A percentile compares a stretch with the other conserved stretches of the same genome.
phyloP scores from a whole-genome alignment of 2,113 vertebrate species.

The Cyanistes caeruleus region DNA sequence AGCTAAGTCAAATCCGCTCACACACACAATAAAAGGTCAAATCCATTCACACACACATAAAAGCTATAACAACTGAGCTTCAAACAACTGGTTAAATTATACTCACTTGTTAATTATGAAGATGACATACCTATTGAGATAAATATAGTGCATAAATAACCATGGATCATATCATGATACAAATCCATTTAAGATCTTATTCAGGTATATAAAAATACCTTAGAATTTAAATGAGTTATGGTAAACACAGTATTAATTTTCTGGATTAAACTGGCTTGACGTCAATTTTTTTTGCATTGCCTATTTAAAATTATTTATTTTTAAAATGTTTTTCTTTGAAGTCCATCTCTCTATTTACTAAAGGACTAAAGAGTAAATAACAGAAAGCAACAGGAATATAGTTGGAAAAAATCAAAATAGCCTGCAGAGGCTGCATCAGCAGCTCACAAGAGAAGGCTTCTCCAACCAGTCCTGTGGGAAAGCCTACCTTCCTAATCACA shows the following conservation, averaged over 20 bases:
- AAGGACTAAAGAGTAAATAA: neutral
- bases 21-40: neutral
- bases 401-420: neutral
- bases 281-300: neutral
- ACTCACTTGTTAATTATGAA: neutral
- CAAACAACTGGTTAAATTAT: neutral
- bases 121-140: neutral
- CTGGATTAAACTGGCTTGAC: neutral
- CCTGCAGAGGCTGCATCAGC: neutral
- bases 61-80: neutral
- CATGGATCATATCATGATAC: neutral
- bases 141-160: neutral
- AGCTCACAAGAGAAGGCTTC: neutral
- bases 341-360: neutral
- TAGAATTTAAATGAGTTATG: neutral
- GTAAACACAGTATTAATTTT: neutral
- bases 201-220: neutral
- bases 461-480: neutral
- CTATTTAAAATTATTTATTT: neutral
- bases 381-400: neutral
- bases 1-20: neutral
- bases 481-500: neutral
- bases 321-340: neutral
- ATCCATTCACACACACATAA: neutral
- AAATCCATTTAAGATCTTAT: neutral